These are phyloP conservation scores for Tubulanus polymorphus DNA, from an alignment of 2,888 invertebrate genomes.

Conservation along the genomic window DNA sequence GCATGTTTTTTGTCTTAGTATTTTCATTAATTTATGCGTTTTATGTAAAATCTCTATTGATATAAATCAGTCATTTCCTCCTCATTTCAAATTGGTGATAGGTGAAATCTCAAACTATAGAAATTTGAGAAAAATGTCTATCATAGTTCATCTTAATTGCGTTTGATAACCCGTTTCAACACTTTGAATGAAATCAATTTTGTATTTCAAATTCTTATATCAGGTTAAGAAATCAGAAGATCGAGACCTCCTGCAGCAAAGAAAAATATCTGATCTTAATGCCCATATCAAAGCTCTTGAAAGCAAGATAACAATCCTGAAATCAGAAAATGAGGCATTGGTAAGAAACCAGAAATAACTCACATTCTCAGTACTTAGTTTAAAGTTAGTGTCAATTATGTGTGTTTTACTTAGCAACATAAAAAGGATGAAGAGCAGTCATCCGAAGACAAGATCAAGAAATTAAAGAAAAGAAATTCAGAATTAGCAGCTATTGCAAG, in stretches of 20 bases:
- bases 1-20: too few relatives aligned
- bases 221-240: slow-evolving; percentile 27
- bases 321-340: slow-evolving; percentile 48
- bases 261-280: slow-evolving; percentile 42
- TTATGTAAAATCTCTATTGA: too few relatives aligned
- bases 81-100: too few relatives aligned
- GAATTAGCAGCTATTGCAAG: slow-evolving; percentile 53
- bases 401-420: slow-evolving; percentile 25
- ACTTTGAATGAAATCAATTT: slow-evolving; percentile 1
- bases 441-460: slow-evolving; percentile 52
- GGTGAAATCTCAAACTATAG: too few relatives aligned
- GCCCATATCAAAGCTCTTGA: slow-evolving; percentile 44
- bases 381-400: not conserved
- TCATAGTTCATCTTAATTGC: too few relatives aligned
- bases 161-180: slow-evolving; percentile 5
- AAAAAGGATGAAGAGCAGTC: slow-evolving; percentile 45
- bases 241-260: slow-evolving; percentile 40
- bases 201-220: slow-evolving; percentile 12
- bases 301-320: slow-evolving; percentile 37
- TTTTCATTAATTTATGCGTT: too few relatives aligned
- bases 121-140: too few relatives aligned
- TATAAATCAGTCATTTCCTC: too few relatives aligned
- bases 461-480: slow-evolving; percentile 52
- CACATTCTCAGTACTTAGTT: not conserved
- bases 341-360: slow-evolving; percentile 28